A percentile compares a stretch with the other conserved stretches of the same genome.
Evolutionary conservation across 2,797 vertebrate genomes (phyloP).

Genomic region (Dromococcyx pavoninus): DNA sequence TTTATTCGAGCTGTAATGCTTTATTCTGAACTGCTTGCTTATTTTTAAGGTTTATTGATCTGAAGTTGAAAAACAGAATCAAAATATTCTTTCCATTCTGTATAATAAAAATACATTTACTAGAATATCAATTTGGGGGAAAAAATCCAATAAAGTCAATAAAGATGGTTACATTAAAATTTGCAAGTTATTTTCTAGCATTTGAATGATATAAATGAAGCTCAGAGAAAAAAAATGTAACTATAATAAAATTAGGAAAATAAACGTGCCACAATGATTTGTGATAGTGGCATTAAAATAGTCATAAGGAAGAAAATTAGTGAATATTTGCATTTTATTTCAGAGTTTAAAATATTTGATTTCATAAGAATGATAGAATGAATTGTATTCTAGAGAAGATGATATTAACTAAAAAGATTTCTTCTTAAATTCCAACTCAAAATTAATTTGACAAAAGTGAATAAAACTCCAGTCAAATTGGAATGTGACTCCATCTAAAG

Average conservation of each 20-base stretch:
- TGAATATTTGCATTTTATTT: background rate
- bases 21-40: background rate
- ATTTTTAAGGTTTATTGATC: background rate
- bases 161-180: background rate
- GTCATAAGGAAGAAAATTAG: background rate
- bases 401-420: background rate
- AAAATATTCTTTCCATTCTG: background rate
- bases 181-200: background rate
- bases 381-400: background rate
- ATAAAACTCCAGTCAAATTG: background rate
- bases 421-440: background rate
- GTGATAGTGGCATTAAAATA: background rate
- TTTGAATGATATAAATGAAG: background rate
- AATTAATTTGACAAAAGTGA: background rate
- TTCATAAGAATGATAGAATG: background rate
- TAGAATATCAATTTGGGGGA: background rate
- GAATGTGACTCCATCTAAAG: background rate
- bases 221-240: background rate
- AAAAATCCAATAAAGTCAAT: background rate
- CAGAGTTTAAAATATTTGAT: background rate
- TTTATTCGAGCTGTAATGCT: background rate
- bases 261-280: background rate
- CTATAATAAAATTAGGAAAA: background rate
- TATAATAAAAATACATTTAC: background rate
- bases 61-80: background rate